These are phyloP conservation scores for Aplocera efformata DNA, from an alignment of 2,888 invertebrate genomes.

Conservation along the genomic window DNA sequence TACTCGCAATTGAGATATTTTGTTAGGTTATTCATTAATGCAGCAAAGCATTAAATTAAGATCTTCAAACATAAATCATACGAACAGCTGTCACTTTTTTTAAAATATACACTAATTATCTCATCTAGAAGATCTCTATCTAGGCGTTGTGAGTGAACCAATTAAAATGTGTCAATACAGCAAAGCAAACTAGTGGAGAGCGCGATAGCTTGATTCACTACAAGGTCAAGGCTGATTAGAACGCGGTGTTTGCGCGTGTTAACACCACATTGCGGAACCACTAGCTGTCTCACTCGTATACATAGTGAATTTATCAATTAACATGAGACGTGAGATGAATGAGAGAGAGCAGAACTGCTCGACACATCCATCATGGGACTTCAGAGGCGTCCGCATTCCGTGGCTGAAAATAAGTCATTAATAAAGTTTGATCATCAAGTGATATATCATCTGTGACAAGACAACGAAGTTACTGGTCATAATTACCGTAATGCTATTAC, in stretches of 20 bases:
- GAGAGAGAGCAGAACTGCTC: conserved; percentile 31
- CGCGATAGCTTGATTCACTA: conserved; percentile 51
- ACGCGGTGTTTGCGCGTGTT: conserved; percentile 42
- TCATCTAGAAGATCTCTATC: too few relatives aligned
- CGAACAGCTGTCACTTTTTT: too few relatives aligned
- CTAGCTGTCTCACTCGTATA: conserved; percentile 45
- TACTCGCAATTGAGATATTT: too few relatives aligned
- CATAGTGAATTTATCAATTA: conserved; percentile 27
- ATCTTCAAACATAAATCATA: too few relatives aligned
- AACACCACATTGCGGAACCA: conserved; percentile 29
- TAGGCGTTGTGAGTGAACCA: background rate
- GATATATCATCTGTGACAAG: conserved; percentile 39
- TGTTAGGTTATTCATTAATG: too few relatives aligned
- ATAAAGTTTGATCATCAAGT: conserved; percentile 44
- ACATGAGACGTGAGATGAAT: conserved; percentile 39
- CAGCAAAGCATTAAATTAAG: too few relatives aligned
- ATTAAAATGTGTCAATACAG: conserved; percentile 17
- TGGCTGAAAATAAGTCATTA: conserved; percentile 66
- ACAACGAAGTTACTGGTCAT: conserved; percentile 29
- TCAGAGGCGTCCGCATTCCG: conserved; percentile 60
- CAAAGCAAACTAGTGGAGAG: conserved; percentile 51
- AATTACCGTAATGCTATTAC: conserved; percentile 26
- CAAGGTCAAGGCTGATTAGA: conserved; percentile 71
- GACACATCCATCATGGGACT: conserved; percentile 55
- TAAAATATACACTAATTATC: too few relatives aligned